phyloP scores from a whole-genome alignment of 2,888 invertebrate genomes.

The Ashinkailepas kermadecensis region DNA sequence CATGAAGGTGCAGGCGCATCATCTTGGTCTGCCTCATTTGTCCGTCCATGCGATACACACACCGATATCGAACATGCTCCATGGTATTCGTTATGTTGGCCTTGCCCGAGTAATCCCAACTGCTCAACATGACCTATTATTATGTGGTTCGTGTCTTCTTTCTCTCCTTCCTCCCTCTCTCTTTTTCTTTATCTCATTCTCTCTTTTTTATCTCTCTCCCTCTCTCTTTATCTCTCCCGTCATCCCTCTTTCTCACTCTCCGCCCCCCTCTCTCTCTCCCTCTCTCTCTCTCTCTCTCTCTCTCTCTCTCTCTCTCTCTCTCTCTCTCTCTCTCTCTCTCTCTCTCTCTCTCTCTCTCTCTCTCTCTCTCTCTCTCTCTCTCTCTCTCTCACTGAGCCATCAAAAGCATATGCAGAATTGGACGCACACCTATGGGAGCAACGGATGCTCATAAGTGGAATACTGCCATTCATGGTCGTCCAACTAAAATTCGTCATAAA shows the following conservation, averaged over 20 bases:
- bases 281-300: slow-evolving; percentile 33
- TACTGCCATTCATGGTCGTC: too few relatives aligned
- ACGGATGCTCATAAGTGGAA: too few relatives aligned
- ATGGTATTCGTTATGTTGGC: too few relatives aligned
- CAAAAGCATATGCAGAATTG: slow-evolving; percentile 13
- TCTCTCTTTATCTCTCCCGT: slow-evolving; percentile 26
- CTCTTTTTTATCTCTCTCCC: slow-evolving; percentile 25
- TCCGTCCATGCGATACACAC: too few relatives aligned
- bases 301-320: slow-evolving; percentile 41
- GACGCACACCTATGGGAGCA: neutral
- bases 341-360: slow-evolving; percentile 11
- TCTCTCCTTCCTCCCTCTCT: slow-evolving; percentile 31
- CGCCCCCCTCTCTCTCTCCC: neutral
- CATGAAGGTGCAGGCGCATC: too few relatives aligned
- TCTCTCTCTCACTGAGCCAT: slow-evolving; percentile 24
- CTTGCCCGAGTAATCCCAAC: too few relatives aligned
- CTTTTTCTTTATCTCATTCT: slow-evolving; percentile 33
- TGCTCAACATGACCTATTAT: too few relatives aligned
- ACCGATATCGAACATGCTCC: too few relatives aligned
- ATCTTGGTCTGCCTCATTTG: too few relatives aligned
- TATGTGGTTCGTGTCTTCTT: neutral
- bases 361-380: neutral
- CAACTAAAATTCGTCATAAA: too few relatives aligned
- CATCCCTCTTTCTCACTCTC: slow-evolving; percentile 26
- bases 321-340: slow-evolving; percentile 8